These are phyloP conservation scores for Tetragnatha versicolor DNA, from an alignment of 1,140 invertebrate species.

Conservation along the genomic window DNA sequence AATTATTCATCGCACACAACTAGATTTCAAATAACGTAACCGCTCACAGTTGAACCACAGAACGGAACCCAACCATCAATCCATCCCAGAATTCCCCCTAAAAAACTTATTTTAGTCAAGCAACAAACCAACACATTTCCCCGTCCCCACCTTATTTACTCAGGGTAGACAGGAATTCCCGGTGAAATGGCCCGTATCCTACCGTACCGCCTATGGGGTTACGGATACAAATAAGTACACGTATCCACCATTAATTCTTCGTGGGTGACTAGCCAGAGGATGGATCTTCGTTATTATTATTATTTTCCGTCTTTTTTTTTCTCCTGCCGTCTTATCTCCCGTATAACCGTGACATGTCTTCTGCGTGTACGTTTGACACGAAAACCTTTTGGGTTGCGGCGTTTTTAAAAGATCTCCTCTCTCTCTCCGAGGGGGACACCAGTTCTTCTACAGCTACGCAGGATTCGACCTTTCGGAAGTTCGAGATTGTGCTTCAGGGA, in stretches of 20 bases:
- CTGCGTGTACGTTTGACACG: slow-evolving; percentile 41
- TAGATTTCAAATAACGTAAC: no score
- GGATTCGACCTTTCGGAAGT: slow-evolving; percentile 29
- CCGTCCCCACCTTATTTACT: no score
- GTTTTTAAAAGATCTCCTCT: slow-evolving; percentile 4
- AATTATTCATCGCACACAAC: no score
- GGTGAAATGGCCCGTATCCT: slow-evolving; percentile 8
- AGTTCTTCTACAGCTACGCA: background rate
- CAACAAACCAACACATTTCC: no score
- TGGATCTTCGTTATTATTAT: background rate
- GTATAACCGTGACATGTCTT: slow-evolving; percentile 33
- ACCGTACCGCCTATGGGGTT: slow-evolving; percentile 20
- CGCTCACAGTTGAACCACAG: no score
- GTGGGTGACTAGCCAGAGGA: slow-evolving; percentile 31
- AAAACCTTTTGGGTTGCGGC: slow-evolving; percentile 28
- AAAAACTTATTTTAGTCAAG: background rate
- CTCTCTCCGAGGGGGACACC: slow-evolving; percentile 3
- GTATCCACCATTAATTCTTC: slow-evolving; percentile 30
- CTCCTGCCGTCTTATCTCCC: background rate
- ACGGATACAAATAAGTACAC: slow-evolving; percentile 33
- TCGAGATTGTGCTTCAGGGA: slow-evolving; percentile 22
- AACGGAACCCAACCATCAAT: no score
- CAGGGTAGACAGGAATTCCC: background rate
- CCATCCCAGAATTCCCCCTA: background rate
- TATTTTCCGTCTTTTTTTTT: background rate